Conservation (phyloP, 2,888 invertebrate genomes). For the Clusia tigrina region DNA sequence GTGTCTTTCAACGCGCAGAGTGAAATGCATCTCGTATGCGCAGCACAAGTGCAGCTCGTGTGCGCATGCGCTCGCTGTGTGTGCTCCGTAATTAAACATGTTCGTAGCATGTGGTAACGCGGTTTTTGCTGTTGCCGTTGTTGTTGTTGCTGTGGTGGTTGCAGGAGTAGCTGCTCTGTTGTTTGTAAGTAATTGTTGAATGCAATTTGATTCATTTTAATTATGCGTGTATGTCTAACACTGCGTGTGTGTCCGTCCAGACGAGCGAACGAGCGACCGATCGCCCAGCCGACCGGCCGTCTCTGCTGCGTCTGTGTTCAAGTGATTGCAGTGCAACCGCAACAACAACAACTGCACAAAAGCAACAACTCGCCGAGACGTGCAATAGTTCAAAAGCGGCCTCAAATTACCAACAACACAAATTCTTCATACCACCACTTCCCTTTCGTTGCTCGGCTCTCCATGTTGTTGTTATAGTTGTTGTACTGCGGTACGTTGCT, state of each 20-base stretch:
- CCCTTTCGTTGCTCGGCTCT: background rate
- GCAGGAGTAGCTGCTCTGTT: slow-evolving; percentile 21
- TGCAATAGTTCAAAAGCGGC: slow-evolving; percentile 10
- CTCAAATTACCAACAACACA: slow-evolving; percentile 9
- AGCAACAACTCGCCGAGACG: slow-evolving; percentile 9
- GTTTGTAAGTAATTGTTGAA: slow-evolving; percentile 29
- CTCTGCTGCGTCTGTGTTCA: slow-evolving; percentile 21
- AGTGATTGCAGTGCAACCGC: slow-evolving; percentile 27
- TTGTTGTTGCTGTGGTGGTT: slow-evolving; percentile 17
- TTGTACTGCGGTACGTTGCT: background rate
- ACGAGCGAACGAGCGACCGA: slow-evolving; percentile 3
- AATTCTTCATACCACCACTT: background rate
- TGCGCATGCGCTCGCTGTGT: slow-evolving; percentile 8
- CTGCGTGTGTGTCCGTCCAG: slow-evolving; percentile 7
- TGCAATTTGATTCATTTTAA: slow-evolving; percentile 42
- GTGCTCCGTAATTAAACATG: slow-evolving; percentile 32
- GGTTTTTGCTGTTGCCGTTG: slow-evolving; percentile 7
- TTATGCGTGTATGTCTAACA: slow-evolving; percentile 34
- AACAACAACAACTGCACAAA: slow-evolving; percentile 16
- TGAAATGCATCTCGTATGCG: too few relatives aligned
- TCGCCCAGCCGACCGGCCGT: background rate
- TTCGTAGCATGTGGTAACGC: slow-evolving; percentile 13
- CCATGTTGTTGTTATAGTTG: too few relatives aligned
- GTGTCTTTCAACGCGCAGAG: too few relatives aligned
- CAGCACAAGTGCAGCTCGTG: slow-evolving; percentile 10